These are phyloP conservation scores for Agrilus mali DNA, from an alignment of 2,888 invertebrate species.

Conservation along the genomic window DNA sequence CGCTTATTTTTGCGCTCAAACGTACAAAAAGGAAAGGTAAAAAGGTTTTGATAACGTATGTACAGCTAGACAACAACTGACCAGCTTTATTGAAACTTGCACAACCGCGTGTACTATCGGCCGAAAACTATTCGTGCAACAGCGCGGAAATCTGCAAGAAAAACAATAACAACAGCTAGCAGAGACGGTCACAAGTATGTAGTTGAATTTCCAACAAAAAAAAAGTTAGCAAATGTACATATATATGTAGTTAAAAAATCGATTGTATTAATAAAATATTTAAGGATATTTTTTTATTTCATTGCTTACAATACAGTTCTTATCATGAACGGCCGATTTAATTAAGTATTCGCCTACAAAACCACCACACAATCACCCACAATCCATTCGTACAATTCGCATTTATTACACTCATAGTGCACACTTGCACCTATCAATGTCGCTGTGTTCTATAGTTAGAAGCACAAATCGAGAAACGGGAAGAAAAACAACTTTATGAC, in stretches of 20 bases:
- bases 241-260: too few species aligned
- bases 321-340: not conserved
- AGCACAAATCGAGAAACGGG: not conserved
- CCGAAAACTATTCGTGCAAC: conserved; percentile 63
- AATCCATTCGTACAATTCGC: too few species aligned
- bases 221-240: too few species aligned
- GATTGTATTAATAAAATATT: too few species aligned
- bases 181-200: too few species aligned
- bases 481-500: not conserved
- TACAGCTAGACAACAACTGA: conserved; percentile 30
- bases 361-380: too few species aligned
- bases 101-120: conserved; percentile 38
- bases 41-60: conserved; percentile 6
- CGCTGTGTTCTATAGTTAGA: not conserved
- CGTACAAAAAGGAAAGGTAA: too few species aligned
- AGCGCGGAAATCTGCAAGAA: conserved; percentile 66
- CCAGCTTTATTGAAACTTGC: conserved; percentile 33
- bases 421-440: conserved; percentile 1
- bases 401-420: conserved; percentile 3
- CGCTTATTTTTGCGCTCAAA: too few species aligned
- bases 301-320: too few species aligned
- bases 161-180: conserved; percentile 16
- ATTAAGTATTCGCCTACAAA: conserved; percentile 6
- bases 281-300: too few species aligned
- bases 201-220: conserved; percentile 3